Conservation (phyloP, 2,888 invertebrate genomes). For the Omphaloscelis lunosa region DNA sequence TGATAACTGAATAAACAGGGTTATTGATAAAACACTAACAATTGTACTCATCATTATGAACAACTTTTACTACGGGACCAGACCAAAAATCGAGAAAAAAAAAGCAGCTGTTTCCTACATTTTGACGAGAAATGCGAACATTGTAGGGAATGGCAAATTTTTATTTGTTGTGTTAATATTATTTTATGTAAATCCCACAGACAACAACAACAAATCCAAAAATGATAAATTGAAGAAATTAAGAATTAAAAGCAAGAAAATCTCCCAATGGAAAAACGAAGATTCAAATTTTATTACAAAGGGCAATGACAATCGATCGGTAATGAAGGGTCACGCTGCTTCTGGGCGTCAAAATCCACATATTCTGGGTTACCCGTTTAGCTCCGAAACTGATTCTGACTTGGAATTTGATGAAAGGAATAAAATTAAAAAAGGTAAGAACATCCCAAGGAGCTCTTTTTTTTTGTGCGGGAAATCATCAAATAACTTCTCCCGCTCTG, state of each 20-base stretch:
- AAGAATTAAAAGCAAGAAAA: background rate
- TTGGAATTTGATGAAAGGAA: background rate
- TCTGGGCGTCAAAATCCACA: background rate
- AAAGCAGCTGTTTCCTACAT: too few relatives aligned
- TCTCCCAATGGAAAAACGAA: background rate
- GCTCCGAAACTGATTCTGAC: conserved; percentile 4
- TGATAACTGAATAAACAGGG: too few relatives aligned
- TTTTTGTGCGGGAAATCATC: too few relatives aligned
- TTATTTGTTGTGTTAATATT: background rate
- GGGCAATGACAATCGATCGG: too few relatives aligned
- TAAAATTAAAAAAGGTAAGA: conserved; percentile 5
- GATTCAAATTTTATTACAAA: background rate
- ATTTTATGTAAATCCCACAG: background rate
- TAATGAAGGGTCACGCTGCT: background rate
- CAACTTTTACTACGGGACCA: too few relatives aligned
- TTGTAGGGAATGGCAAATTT: too few relatives aligned
- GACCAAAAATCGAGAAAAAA: too few relatives aligned
- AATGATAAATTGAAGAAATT: background rate
- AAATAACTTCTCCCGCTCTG: too few relatives aligned
- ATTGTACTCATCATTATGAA: too few relatives aligned
- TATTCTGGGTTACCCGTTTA: background rate
- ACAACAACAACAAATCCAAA: background rate
- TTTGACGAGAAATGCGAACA: too few relatives aligned
- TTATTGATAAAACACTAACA: too few relatives aligned
- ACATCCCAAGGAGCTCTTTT: too few relatives aligned